Conservation (phyloP, 2,888 invertebrate genomes). For the Hemithea aestivaria region DNA sequence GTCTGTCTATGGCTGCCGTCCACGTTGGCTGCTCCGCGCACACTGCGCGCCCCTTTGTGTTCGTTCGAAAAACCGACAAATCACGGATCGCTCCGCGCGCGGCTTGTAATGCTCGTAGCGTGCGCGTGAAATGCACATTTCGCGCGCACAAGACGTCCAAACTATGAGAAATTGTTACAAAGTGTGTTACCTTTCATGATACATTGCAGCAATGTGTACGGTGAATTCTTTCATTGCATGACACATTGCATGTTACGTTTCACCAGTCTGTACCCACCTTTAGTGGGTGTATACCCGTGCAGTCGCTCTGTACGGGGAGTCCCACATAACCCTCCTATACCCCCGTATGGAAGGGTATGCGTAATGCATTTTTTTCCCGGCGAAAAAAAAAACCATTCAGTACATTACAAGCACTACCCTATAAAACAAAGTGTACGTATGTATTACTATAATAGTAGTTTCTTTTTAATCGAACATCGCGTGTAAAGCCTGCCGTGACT, state of each 20-base stretch:
- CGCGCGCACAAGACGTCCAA: constrained; percentile 12
- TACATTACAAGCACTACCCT: no score
- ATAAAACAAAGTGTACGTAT: constrained; percentile 7
- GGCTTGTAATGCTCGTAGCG: constrained; percentile 9
- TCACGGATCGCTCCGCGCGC: constrained; percentile 17
- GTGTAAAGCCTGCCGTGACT: constrained; percentile 13
- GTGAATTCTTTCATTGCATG: constrained; percentile 14
- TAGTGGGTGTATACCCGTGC: no score
- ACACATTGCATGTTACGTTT: constrained; percentile 9
- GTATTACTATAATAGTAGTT: constrained; percentile 9
- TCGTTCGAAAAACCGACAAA: constrained; percentile 21
- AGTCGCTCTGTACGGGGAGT: no score
- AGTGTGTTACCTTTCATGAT: constrained; percentile 17
- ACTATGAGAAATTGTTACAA: constrained; percentile 13
- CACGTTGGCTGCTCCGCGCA: no score
- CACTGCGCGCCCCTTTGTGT: constrained; percentile 20
- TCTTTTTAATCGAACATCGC: constrained; percentile 17
- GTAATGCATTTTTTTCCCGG: no score
- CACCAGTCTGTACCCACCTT: constrained; percentile 7
- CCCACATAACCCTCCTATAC: no score
- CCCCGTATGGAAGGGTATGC: no score
- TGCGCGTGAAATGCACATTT: constrained; percentile 3
- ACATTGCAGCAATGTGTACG: constrained; percentile 15
- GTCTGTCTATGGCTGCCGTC: no score
- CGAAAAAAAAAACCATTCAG: no score